phyloP scores from a whole-genome alignment of 2,888 invertebrate genomes.

The Campoletis raptor region DNA sequence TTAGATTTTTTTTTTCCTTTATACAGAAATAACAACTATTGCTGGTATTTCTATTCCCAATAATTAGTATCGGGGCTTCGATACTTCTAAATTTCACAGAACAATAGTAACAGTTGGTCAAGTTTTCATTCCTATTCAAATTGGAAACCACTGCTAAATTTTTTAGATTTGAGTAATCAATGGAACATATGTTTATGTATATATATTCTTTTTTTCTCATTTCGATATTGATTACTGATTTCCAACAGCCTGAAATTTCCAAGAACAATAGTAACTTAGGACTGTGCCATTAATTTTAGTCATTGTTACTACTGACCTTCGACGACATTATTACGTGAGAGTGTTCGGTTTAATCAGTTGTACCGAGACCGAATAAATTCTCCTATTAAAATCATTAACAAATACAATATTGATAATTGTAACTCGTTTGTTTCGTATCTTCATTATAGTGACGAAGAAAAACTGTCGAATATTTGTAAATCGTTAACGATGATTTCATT shows the following conservation, averaged over 20 bases:
- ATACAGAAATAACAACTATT: neutral
- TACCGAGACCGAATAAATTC: neutral
- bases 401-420: neutral
- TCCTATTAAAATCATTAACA: neutral
- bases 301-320: neutral
- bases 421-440: neutral
- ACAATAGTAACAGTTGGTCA: constrained; percentile 29
- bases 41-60: neutral
- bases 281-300: neutral
- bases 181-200: neutral
- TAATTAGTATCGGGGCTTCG: constrained; percentile 6
- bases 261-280: neutral
- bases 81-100: constrained; percentile 13
- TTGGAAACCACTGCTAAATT: neutral
- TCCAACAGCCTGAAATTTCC: neutral
- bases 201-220: neutral
- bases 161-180: neutral
- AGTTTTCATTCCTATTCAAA: neutral
- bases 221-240: neutral
- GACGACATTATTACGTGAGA: neutral
- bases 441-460: neutral
- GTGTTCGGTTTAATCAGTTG: neutral
- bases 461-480: neutral
- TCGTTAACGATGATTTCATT: neutral
- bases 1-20: neutral